These are phyloP conservation scores for Linurgus olivaceus DNA, from an alignment of 2,797 vertebrate species.

Conservation along the genomic window DNA sequence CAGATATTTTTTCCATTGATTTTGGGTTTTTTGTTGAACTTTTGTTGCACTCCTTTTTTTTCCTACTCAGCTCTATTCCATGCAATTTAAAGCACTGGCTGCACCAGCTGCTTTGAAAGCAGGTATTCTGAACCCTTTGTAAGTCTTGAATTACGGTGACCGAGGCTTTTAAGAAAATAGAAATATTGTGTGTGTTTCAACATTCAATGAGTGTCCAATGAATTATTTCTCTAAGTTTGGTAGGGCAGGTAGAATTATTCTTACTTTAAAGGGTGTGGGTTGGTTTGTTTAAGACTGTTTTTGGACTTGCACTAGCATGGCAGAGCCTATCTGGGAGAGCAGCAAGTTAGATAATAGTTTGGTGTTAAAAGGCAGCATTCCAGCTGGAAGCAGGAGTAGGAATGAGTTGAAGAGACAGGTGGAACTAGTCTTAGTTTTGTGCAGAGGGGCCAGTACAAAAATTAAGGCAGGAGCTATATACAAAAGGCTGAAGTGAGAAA, in stretches of 20 bases:
- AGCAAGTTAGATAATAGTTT: background rate
- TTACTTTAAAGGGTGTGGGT: background rate
- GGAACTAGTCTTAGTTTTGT: background rate
- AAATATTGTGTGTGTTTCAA: background rate
- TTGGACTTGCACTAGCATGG: background rate
- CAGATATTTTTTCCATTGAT: background rate
- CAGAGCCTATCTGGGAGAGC: background rate
- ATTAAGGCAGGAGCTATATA: background rate
- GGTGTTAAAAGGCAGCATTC: background rate
- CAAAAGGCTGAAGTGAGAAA: background rate
- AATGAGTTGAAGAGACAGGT: background rate
- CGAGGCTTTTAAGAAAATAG: background rate
- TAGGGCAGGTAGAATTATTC: background rate
- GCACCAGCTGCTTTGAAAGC: background rate
- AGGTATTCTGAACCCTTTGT: background rate
- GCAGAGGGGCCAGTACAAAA: background rate
- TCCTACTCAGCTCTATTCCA: background rate
- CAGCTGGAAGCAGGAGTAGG: background rate
- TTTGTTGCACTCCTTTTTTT: background rate
- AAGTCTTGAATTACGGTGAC: background rate
- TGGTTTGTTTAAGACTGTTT: background rate
- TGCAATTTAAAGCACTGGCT: background rate
- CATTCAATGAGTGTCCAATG: background rate
- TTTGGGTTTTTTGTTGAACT: background rate
- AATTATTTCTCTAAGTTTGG: background rate